phyloP scores from a whole-genome alignment of 2,888 invertebrate genomes.

The Dicycla oo region DNA sequence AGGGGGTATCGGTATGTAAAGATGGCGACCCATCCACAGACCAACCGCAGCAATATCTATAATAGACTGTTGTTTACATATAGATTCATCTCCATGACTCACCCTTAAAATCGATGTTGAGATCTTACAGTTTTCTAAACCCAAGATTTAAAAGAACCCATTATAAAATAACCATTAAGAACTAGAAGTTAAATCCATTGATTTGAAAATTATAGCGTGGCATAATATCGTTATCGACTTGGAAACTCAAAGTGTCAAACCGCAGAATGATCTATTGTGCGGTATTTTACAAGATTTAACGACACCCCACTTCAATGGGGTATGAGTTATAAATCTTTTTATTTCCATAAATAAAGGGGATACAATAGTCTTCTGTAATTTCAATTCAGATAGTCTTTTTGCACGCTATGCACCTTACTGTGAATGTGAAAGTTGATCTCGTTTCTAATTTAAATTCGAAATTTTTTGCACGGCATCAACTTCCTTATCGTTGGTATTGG shows the following conservation, averaged over 20 bases:
- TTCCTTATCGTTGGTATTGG: not conserved
- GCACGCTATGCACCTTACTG: not conserved
- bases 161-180: not conserved
- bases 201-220: slow-evolving; percentile 14
- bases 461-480: not conserved
- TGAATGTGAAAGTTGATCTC: not conserved
- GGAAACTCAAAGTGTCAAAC: slow-evolving; percentile 30
- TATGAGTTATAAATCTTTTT: slow-evolving; percentile 18
- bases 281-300: slow-evolving; percentile 28
- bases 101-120: no score
- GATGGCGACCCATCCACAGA: no score
- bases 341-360: slow-evolving; percentile 2
- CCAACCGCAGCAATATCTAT: no score
- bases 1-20: no score
- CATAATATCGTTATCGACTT: slow-evolving; percentile 2
- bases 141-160: not conserved
- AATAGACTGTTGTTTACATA: not conserved
- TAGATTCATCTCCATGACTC: not conserved
- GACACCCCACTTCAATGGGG: slow-evolving; percentile 2
- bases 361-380: not conserved
- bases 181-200: slow-evolving; percentile 7
- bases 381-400: not conserved
- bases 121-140: not conserved
- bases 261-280: slow-evolving; percentile 19
- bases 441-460: not conserved